Evolutionary conservation across 2,888 invertebrate species (phyloP).

Genomic region (Dolichomitus sp.): DNA sequence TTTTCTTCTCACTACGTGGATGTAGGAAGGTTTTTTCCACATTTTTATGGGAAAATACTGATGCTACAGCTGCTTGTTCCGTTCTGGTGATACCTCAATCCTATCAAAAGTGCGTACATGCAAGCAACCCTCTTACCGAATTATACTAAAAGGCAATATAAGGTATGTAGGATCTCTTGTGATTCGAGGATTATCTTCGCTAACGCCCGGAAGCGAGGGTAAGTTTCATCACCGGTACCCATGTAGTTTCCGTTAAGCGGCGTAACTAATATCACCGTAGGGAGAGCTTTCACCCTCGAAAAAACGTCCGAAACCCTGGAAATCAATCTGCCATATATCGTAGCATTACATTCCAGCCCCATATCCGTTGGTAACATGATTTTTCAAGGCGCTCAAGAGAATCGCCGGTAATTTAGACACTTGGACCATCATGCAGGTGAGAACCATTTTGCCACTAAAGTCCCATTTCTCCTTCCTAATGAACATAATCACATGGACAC

Average conservation of each 20-base stretch:
- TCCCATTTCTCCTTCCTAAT: neutral
- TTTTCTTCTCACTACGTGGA: neutral
- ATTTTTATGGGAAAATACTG: slow-evolving; percentile 13
- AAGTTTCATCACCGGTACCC: slow-evolving; percentile 42
- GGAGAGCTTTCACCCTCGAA: slow-evolving; percentile 53
- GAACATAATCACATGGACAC: neutral
- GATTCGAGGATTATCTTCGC: slow-evolving; percentile 59
- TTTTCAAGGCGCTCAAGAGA: slow-evolving; percentile 47
- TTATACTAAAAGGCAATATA: slow-evolving; percentile 30
- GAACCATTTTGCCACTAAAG: neutral
- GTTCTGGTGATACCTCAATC: slow-evolving; percentile 47
- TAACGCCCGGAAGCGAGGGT: slow-evolving; percentile 61
- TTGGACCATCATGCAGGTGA: slow-evolving; percentile 25
- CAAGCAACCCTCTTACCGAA: slow-evolving; percentile 6
- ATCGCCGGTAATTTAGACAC: slow-evolving; percentile 38
- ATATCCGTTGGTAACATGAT: slow-evolving; percentile 26
- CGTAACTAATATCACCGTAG: slow-evolving; percentile 67
- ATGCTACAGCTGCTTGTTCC: slow-evolving; percentile 32
- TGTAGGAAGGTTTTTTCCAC: neutral
- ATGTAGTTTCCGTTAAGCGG: slow-evolving; percentile 63
- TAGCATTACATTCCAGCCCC: neutral
- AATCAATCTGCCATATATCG: slow-evolving; percentile 29
- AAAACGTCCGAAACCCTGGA: slow-evolving; percentile 26
- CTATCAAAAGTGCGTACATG: slow-evolving; percentile 3
- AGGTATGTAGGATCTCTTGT: slow-evolving; percentile 52